Percentiles rank a stretch among this genome's conserved stretches.
Evolutionary conservation across 2,888 invertebrate genomes (phyloP).

Genomic region (Altica lythri): DNA sequence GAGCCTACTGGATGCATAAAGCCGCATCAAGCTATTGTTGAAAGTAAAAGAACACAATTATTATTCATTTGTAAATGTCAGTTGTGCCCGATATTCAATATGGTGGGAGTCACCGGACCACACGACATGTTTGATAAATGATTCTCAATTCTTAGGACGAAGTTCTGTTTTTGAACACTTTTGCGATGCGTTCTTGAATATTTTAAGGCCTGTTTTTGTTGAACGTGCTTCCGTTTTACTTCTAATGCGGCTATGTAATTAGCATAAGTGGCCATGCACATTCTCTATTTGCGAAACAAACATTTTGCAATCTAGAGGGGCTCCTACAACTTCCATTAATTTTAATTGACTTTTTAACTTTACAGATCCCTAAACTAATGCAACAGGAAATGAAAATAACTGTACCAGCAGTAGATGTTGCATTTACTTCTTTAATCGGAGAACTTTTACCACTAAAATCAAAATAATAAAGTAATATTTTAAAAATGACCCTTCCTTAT

Average conservation of each 20-base stretch:
- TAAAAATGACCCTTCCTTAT: too few relatives aligned
- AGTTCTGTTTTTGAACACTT: slow-evolving; percentile 50
- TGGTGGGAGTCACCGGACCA: slow-evolving; percentile 58
- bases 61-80: slow-evolving; percentile 60
- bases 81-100: slow-evolving; percentile 59
- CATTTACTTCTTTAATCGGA: too few relatives aligned
- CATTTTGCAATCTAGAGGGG: too few relatives aligned
- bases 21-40: slow-evolving; percentile 51
- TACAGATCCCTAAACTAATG: too few relatives aligned
- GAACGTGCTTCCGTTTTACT: slow-evolving; percentile 37
- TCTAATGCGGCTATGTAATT: slow-evolving; percentile 31
- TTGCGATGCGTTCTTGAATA: slow-evolving; percentile 54
- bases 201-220: slow-evolving; percentile 47
- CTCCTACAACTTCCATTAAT: too few relatives aligned
- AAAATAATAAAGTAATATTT: too few relatives aligned
- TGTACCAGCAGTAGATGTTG: too few relatives aligned
- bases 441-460: too few relatives aligned
- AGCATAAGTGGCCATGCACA: slow-evolving; percentile 25
- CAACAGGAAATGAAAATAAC: too few relatives aligned
- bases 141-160: slow-evolving; percentile 56
- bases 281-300: slow-evolving; percentile 15
- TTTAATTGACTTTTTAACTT: too few relatives aligned
- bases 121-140: slow-evolving; percentile 58
- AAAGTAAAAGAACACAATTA: slow-evolving; percentile 59
- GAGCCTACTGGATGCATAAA: slow-evolving; percentile 48